Evolutionary conservation across 2,113 vertebrate genomes (phyloP).

Genomic region (Diglossa brunneiventris): DNA sequence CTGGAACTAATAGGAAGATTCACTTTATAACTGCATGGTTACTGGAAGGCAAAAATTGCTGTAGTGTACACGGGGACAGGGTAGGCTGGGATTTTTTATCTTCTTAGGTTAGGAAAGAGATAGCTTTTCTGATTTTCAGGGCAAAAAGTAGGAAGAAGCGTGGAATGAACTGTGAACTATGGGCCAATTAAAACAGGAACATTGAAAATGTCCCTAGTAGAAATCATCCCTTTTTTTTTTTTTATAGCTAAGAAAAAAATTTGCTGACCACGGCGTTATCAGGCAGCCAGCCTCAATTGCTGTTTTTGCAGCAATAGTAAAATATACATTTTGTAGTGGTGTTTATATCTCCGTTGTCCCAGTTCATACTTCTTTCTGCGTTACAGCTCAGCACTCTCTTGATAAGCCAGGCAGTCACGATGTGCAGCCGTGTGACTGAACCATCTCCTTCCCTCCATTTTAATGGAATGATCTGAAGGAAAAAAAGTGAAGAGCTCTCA

Average conservation of each 20-base stretch:
- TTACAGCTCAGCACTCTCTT: background rate
- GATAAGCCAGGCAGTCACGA: background rate
- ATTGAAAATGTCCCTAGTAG: background rate
- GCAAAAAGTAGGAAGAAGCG: background rate
- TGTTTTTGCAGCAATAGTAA: background rate
- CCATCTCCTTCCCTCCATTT: conserved; percentile 12
- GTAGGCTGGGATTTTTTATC: background rate
- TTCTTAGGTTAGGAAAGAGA: background rate
- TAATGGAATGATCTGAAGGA: background rate
- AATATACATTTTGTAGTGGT: background rate
- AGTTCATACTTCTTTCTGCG: background rate
- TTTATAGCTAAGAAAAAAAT: background rate
- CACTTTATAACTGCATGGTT: background rate
- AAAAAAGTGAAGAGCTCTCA: conserved; percentile 17
- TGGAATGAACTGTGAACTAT: background rate
- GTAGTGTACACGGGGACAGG: background rate
- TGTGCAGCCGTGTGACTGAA: background rate
- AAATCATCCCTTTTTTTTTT: background rate
- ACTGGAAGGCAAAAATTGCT: background rate
- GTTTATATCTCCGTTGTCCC: background rate
- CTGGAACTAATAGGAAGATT: background rate
- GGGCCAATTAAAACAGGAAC: background rate
- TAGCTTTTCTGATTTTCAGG: background rate
- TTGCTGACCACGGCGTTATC: background rate
- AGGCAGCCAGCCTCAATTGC: background rate